phyloP scores from a whole-genome alignment of 2,797 vertebrate species.

The Sebastes trivittatus region DNA sequence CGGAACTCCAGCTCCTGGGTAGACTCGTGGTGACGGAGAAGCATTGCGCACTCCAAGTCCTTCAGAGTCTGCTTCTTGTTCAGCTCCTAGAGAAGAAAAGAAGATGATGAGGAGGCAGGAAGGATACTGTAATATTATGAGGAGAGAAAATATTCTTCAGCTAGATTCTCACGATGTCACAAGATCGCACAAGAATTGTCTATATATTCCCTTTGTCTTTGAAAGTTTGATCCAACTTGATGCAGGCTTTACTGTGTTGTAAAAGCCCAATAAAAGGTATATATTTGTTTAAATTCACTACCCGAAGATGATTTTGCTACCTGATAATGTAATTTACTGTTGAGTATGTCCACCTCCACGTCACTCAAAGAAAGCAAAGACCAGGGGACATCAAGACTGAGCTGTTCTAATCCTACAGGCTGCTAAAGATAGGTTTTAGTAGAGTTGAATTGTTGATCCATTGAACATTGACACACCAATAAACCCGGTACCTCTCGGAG shows the following conservation, averaged over 20 bases:
- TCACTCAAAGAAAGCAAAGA: neutral
- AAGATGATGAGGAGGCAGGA: neutral
- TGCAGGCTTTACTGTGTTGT: neutral
- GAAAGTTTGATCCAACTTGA: neutral
- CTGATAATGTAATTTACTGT: neutral
- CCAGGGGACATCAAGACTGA: neutral
- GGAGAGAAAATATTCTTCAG: neutral
- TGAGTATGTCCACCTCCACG: neutral
- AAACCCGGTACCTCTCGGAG: constrained; percentile 82
- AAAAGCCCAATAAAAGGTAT: neutral
- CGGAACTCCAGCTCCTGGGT: constrained; percentile 93
- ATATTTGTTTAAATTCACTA: neutral
- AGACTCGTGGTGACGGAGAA: constrained; percentile 92
- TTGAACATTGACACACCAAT: neutral
- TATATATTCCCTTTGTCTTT: neutral
- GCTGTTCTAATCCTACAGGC: neutral
- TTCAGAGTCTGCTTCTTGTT: constrained; percentile 96
- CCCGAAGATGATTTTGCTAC: neutral
- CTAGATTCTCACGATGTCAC: too few species aligned
- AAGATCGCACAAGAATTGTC: too few species aligned
- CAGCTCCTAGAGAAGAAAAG: constrained; percentile 82
- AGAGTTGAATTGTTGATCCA: neutral
- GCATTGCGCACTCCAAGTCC: constrained; percentile 92
- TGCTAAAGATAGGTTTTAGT: neutral
- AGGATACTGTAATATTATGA: neutral